Conservation (phyloP, 2,113 vertebrate genomes). For the Cinclus mexicanus region DNA sequence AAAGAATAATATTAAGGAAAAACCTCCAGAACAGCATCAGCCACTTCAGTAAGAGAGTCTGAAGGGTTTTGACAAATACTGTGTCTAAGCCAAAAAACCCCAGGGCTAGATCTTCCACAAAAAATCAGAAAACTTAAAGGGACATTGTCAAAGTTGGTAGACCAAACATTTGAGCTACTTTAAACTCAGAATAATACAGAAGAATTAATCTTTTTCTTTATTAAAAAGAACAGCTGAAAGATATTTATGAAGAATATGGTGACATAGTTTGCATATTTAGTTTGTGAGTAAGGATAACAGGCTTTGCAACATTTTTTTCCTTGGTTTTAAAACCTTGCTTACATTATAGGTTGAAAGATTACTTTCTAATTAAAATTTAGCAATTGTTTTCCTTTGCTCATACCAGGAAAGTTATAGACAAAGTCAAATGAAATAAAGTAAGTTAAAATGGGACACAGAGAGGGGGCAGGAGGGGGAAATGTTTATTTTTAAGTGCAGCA, state of each 20-base stretch:
- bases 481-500: slow-evolving; percentile 56
- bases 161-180: slow-evolving; percentile 42
- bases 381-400: background rate
- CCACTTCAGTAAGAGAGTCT: slow-evolving; percentile 30
- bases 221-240: slow-evolving; percentile 29
- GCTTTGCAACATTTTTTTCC: background rate
- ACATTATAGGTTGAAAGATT: slow-evolving; percentile 21
- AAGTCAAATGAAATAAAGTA: background rate
- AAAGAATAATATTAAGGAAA: background rate
- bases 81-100: slow-evolving; percentile 51
- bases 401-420: background rate
- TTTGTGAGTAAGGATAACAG: slow-evolving; percentile 21
- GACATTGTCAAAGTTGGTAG: slow-evolving; percentile 44
- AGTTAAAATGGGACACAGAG: slow-evolving; percentile 48
- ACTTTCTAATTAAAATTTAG: slow-evolving; percentile 15
- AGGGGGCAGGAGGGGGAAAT: background rate
- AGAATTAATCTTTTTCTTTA: background rate
- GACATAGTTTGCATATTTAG: background rate
- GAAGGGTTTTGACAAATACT: slow-evolving; percentile 59
- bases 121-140: slow-evolving; percentile 45
- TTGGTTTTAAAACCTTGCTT: background rate
- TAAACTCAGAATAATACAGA: background rate
- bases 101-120: slow-evolving; percentile 32
- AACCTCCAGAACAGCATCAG: background rate
- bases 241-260: background rate